Evolutionary conservation across 2,797 vertebrate genomes (phyloP).

Genomic region (Macroramphosus scolopax): DNA sequence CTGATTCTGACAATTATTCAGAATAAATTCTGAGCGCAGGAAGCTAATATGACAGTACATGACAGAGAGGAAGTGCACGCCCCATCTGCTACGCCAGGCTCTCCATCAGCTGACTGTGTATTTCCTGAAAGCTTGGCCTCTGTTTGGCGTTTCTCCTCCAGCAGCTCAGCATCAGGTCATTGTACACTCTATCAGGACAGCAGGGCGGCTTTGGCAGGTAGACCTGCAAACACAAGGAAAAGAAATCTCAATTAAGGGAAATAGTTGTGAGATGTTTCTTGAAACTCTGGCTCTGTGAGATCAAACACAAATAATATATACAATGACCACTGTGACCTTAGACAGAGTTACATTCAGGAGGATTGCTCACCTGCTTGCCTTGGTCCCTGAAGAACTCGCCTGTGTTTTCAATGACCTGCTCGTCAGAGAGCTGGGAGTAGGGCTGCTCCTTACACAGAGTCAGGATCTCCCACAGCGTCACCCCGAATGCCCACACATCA

Average conservation of each 20-base stretch:
- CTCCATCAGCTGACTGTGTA: constrained; percentile 83
- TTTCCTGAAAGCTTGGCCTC: constrained; percentile 90
- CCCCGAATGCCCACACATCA: constrained; percentile 94
- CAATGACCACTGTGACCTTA: neutral
- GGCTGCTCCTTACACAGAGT: constrained; percentile 94
- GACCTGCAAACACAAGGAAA: constrained; percentile 73
- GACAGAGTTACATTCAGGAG: neutral
- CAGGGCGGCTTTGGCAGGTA: constrained; percentile 87
- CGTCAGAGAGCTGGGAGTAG: constrained; percentile 91
- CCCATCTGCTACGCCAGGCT: constrained; percentile 55
- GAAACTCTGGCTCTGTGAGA: neutral
- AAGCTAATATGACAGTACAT: constrained; percentile 6
- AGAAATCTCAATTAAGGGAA: no score
- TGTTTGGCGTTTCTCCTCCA: constrained; percentile 94
- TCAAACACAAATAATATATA: neutral
- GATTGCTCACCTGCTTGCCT: constrained; percentile 84
- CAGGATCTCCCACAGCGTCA: constrained; percentile 95
- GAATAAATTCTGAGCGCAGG: constrained; percentile 14
- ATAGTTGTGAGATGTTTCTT: neutral
- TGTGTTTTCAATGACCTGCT: constrained; percentile 98
- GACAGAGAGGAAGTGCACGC: neutral
- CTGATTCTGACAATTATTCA: constrained; percentile 5
- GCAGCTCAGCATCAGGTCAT: constrained; percentile 89
- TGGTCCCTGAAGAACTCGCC: constrained; percentile 98
- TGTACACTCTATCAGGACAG: constrained; percentile 88